Conservation (phyloP, 2,888 invertebrate species). For the Nemotelus nigrinus region DNA sequence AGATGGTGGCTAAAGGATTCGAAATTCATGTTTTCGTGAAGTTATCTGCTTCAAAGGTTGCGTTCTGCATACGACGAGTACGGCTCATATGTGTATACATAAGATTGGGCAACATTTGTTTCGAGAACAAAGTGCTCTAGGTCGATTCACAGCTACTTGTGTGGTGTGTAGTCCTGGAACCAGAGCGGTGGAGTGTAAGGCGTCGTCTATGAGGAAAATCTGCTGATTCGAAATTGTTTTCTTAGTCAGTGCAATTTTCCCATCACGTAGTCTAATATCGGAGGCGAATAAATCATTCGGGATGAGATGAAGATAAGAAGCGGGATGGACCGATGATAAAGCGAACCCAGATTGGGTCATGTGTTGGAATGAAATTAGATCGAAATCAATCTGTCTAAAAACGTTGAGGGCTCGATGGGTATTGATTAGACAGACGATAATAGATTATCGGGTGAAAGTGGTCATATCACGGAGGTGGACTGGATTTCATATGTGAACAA, state of each 20-base stretch:
- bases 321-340: neutral
- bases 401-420: neutral
- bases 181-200: no score
- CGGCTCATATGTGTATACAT: neutral
- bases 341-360: no score
- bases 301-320: neutral
- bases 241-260: conserved; percentile 32
- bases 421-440: neutral
- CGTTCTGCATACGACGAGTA: neutral
- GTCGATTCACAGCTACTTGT: neutral
- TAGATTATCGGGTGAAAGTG: no score
- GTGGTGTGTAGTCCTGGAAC: neutral
- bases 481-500: no score
- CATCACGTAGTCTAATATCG: conserved; percentile 28
- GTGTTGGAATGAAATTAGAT: neutral
- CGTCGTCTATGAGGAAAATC: conserved; percentile 2
- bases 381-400: neutral
- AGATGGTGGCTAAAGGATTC: conserved; percentile 13
- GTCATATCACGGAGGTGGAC: no score
- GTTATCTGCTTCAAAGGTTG: conserved; percentile 6
- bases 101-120: neutral
- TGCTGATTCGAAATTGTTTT: conserved; percentile 32
- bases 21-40: conserved; percentile 6
- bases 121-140: neutral
- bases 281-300: conserved; percentile 25